Evolutionary conservation across 1,140 invertebrate species (phyloP).

Genomic region (Platyscapa corneri): DNA sequence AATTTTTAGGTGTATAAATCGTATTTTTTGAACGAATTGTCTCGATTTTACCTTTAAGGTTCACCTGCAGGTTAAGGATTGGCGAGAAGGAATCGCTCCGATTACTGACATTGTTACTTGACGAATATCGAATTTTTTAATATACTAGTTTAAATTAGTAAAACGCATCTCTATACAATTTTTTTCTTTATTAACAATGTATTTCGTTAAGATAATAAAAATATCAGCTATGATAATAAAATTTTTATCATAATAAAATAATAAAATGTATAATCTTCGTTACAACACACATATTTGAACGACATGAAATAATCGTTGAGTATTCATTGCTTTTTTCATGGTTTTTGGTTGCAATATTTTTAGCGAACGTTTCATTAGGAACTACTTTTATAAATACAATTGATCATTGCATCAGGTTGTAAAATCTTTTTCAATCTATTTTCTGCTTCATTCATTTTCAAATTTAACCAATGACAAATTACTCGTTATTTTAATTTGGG

Average conservation of each 20-base stretch:
- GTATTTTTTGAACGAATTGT: background rate
- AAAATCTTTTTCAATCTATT: background rate
- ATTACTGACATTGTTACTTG: background rate
- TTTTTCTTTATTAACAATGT: conserved; percentile 15
- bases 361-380: conserved; percentile 19
- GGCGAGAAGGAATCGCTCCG: background rate
- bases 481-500: background rate
- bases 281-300: conserved; percentile 21
- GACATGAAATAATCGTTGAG: background rate
- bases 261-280: conserved; percentile 23
- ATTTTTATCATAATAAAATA: conserved; percentile 19
- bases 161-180: background rate
- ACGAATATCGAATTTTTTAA: conserved; percentile 1
- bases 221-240: conserved; percentile 26
- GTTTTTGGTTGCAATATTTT: background rate
- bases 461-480: conserved; percentile 2
- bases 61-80: background rate
- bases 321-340: conserved; percentile 19
- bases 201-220: conserved; percentile 15
- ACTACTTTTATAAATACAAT: conserved; percentile 19
- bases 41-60: background rate
- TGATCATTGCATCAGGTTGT: background rate
- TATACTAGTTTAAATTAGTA: conserved; percentile 8
- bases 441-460: background rate
- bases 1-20: background rate